Percentiles rank a stretch among this genome's conserved stretches.
These are phyloP conservation scores for Mycteria americana DNA, from an alignment of 2,797 vertebrate genomes.

Conservation along the genomic window DNA sequence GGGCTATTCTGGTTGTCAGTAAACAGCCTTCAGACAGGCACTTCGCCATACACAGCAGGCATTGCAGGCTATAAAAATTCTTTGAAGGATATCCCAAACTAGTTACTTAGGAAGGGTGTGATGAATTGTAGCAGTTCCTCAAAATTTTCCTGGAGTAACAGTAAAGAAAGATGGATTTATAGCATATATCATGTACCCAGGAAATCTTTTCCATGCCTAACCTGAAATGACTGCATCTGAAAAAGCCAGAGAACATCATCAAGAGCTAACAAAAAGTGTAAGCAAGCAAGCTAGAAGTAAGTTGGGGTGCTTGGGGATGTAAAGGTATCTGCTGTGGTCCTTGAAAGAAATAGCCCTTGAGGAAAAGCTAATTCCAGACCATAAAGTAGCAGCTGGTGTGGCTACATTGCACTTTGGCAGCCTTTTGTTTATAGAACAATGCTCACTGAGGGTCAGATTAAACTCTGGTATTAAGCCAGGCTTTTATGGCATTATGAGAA, in stretches of 20 bases:
- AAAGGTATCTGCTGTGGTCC: neutral
- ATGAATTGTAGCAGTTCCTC: neutral
- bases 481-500: constrained; percentile 3
- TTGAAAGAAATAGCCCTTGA: neutral
- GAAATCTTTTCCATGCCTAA: neutral
- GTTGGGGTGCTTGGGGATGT: neutral
- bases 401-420: neutral
- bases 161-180: neutral
- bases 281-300: neutral
- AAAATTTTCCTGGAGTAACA: neutral
- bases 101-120: neutral
- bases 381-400: constrained; percentile 13
- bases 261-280: neutral
- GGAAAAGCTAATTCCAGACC: neutral
- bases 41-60: neutral
- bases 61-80: neutral
- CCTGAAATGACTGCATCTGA: neutral
- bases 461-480: constrained; percentile 8
- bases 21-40: neutral
- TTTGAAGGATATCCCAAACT: neutral
- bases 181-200: neutral
- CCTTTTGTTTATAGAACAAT: constrained; percentile 29
- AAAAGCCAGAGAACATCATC: neutral
- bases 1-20: neutral
- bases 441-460: neutral